Evolutionary conservation across 2,888 invertebrate species (phyloP), one percentile per base, ranked within the genome.

Genomic region (Scaptomyza caliginosa): DNA sequence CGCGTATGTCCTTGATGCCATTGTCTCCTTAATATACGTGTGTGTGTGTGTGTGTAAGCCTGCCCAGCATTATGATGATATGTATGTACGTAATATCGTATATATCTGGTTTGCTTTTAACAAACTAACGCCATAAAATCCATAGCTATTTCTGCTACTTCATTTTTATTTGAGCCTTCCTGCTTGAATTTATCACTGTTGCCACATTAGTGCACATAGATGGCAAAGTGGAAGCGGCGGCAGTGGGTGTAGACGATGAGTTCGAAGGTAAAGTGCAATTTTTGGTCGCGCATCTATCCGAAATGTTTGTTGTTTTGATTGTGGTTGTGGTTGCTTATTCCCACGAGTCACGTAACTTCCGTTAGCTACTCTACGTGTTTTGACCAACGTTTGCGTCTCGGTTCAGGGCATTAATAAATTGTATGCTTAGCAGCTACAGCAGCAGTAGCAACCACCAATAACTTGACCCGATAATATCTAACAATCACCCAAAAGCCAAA

Each of bases 341-440:
- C 81, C 81, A 74, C 72, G 81, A 84, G 81, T 81, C 81, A 81
- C 81, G 81, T 81, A 81, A 81, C 86, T 81, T 81, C 86, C 86
- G 81, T 79, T 74, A 73, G 69, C 60, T 52, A 34, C 34, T 46
- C 69, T 73, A 75, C 74, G 74, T 75, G 74, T 69, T 68, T 58
- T 48, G 66, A 36, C 38, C 36, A 46, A 23, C 43, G 30, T 16
- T 16, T 38, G 38, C 72, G 36, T 46, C 75, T 86, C 62, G 55
- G 68, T 65, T 19, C 28, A 68, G 68, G 68, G 81, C 68, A 86
- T 81, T 81, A 84, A 81, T 81, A 81, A 81, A 81, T 81, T 86
- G 84, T 77, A 81, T 86, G 81, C 81, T 81, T 74, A 84, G 81
- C 26, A 26, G 26, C 26, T 64, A 70, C 72, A 51, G 67, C 72